Evolutionary conservation across 1,140 invertebrate species (phyloP).

Genomic region (Leptoteleia sp.): DNA sequence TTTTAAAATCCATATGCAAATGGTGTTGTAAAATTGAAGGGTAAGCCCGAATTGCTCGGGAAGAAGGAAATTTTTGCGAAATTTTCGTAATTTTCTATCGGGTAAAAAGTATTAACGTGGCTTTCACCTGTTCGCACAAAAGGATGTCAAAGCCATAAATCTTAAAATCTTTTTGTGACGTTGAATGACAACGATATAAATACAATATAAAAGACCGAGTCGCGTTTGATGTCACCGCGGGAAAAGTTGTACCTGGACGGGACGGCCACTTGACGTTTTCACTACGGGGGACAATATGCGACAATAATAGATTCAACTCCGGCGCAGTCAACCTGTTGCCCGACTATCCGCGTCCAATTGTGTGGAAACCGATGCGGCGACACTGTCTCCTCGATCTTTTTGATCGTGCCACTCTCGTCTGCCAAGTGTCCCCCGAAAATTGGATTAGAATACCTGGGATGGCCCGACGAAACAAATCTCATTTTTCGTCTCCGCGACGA

Average conservation of each 20-base stretch:
- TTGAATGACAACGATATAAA: constrained; percentile 60
- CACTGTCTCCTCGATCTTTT: constrained; percentile 42
- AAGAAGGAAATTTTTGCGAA: no score
- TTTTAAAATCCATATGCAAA: no score
- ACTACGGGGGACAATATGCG: constrained; percentile 48
- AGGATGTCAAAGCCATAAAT: constrained; percentile 59
- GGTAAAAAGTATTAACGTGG: constrained; percentile 6
- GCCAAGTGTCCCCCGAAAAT: constrained; percentile 39
- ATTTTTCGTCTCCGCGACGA: constrained; percentile 30
- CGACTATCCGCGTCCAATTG: constrained; percentile 60
- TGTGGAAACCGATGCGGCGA: constrained; percentile 60
- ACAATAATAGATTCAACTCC: constrained; percentile 65
- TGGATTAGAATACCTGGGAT: constrained; percentile 49
- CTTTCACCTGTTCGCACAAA: constrained; percentile 44
- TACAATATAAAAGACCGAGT: constrained; percentile 48
- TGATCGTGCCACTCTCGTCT: constrained; percentile 36
- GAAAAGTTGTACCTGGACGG: constrained; percentile 25
- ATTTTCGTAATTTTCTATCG: constrained; percentile 10
- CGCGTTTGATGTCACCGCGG: constrained; percentile 60
- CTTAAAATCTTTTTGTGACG: constrained; percentile 49
- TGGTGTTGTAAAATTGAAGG: no score
- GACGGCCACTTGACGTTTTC: constrained; percentile 61
- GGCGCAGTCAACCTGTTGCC: constrained; percentile 57
- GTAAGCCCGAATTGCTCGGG: no score
- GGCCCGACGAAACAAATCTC: constrained; percentile 15